These are phyloP conservation scores for Trissolcus basalis DNA, from an alignment of 1,140 invertebrate species.

Conservation along the genomic window DNA sequence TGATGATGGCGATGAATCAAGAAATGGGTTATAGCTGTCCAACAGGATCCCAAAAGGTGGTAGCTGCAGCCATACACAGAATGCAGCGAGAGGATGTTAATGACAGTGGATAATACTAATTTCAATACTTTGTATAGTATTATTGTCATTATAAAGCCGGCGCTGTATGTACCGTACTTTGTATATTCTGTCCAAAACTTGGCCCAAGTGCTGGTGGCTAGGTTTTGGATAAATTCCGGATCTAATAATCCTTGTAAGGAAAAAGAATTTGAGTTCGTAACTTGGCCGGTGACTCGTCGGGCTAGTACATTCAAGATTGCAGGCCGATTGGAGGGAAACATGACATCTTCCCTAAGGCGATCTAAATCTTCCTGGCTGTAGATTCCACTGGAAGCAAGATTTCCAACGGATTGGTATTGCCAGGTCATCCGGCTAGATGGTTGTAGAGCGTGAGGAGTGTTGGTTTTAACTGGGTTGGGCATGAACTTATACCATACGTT, in stretches of 20 bases:
- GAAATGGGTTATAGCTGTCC: neutral
- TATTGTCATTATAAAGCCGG: neutral
- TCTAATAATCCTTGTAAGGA: slow-evolving; percentile 16
- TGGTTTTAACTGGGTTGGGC: too few relatives aligned
- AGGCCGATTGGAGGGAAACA: too few relatives aligned
- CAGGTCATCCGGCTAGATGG: too few relatives aligned
- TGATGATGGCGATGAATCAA: neutral
- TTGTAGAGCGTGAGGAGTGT: too few relatives aligned
- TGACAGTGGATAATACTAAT: neutral
- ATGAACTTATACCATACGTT: too few relatives aligned
- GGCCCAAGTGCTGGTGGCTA: slow-evolving; percentile 23
- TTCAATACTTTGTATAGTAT: neutral
- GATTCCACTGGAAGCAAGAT: neutral
- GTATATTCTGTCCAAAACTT: slow-evolving; percentile 24
- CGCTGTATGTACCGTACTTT: neutral
- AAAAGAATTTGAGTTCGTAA: neutral
- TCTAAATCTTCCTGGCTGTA: slow-evolving; percentile 22
- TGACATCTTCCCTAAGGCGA: slow-evolving; percentile 1
- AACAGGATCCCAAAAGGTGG: neutral
- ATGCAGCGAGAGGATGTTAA: neutral
- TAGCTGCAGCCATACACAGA: neutral
- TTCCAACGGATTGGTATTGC: slow-evolving; percentile 19
- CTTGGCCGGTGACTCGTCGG: slow-evolving; percentile 12
- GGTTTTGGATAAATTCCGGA: slow-evolving; percentile 21
- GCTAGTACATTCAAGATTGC: slow-evolving; percentile 34